These are phyloP conservation scores for Macaca mulatta DNA, from an alignment of 2,113 vertebrate species.

Conservation along the genomic window DNA sequence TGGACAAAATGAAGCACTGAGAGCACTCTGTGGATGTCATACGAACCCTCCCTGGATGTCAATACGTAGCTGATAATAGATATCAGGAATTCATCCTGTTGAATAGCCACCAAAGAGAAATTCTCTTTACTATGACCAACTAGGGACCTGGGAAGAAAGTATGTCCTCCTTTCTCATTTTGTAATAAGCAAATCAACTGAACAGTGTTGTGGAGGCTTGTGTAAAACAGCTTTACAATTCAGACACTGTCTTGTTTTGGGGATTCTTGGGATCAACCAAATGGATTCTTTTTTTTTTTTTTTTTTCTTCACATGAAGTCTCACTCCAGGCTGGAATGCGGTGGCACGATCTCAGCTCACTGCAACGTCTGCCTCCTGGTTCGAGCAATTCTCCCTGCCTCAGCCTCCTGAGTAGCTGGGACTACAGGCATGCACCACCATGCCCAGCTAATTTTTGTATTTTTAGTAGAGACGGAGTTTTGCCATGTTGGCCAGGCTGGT, in stretches of 20 bases:
- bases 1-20: neutral
- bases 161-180: accelerated
- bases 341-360: no score
- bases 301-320: no score
- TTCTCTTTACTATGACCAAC: neutral
- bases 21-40: neutral
- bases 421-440: neutral
- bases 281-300: neutral
- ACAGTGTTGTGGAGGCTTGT: neutral
- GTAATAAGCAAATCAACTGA: neutral
- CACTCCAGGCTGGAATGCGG: neutral
- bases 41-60: neutral
- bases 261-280: neutral
- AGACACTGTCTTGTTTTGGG: neutral
- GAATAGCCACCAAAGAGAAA: neutral
- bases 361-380: neutral
- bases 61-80: neutral
- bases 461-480: neutral
- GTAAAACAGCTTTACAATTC: neutral
- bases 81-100: neutral
- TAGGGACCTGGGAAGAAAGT: neutral
- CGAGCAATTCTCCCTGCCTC: neutral
- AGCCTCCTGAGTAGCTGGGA: neutral
- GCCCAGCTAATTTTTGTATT: neutral
- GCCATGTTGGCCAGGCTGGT: neutral